phyloP scores from a whole-genome alignment of 2,113 vertebrate species.

The Tachuris rubrigastra region DNA sequence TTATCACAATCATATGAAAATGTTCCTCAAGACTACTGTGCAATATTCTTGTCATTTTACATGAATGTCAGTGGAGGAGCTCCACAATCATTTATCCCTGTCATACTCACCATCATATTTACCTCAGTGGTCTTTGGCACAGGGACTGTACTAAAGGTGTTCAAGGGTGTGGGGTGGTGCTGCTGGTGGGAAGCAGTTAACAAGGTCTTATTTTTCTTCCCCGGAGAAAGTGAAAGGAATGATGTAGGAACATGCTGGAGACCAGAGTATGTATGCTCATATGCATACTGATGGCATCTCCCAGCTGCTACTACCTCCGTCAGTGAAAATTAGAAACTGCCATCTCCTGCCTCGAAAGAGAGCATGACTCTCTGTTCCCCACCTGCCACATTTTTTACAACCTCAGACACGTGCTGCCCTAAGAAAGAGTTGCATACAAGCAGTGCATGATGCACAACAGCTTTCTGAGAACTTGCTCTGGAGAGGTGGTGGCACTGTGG shows the following conservation, averaged over 20 bases:
- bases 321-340: background rate
- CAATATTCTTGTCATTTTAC: background rate
- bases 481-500: background rate
- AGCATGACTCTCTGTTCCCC: background rate
- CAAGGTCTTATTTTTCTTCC: background rate
- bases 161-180: background rate
- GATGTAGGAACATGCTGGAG: background rate
- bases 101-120: accelerated
- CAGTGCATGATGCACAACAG: background rate
- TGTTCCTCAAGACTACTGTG: background rate
- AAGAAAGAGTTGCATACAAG: background rate
- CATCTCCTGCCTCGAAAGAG: background rate
- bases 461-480: background rate
- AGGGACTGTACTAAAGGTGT: background rate
- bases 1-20: background rate
- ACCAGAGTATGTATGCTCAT: background rate
- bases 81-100: background rate
- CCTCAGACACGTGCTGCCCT: background rate
- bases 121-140: background rate
- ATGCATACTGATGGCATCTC: background rate
- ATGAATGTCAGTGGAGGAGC: background rate
- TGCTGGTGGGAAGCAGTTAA: background rate
- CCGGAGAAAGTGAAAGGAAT: background rate
- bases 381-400: background rate
- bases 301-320: background rate